Base-by-base conservation (phyloP, 2,797 vertebrate genomes). In the Mionectes olivaceus region DNA sequence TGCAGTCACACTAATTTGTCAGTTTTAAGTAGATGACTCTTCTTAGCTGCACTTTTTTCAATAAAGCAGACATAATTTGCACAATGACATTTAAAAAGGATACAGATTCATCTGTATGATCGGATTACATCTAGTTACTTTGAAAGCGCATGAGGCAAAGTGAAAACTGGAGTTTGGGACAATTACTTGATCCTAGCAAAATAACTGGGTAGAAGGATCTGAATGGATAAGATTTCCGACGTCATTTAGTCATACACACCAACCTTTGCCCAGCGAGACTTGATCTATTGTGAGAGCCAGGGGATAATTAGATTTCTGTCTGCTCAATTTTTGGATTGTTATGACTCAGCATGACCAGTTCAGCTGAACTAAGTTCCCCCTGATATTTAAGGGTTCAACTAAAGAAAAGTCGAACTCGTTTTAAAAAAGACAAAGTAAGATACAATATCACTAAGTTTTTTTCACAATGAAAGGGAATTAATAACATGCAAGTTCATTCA, bases 361-460 rank as follows among this genome's bases (percentile, higher is more conserved):
- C 77, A 89, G 59, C 55, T 90, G 53, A 94, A 70, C 41, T 24
- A 65, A 63, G 52, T n/a, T 63, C 13, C 47, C 47, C 47, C 67
- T 75, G 60, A 74, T 70, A 39, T 73, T 83, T 53, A 68, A 55
- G 86, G 79, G 87, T 50, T 93, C 64, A 60, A 10, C 35, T 71
- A 68, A 87, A 79, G 86, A 70, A 87, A 92, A 77, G 19, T 67
- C 39, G 74, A 79, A 33, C 52, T 95, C 59, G 59, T 90, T 90
- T 85, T 68, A 71, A 41, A 84, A 84, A 92, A 85, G 23, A 47
- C 59, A 82, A 86, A 94, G n/a, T 57, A 94, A 96, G 94, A 89
- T 59, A 71, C 12, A 23, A 74, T 60, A 67, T 76, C 49, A 57
- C 55, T 64, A 73, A 8, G 21, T 7, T 12, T 78, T 73, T 88